Evolutionary conservation across 1,140 invertebrate species (phyloP).

Genomic region (Zaprionus capensis): DNA sequence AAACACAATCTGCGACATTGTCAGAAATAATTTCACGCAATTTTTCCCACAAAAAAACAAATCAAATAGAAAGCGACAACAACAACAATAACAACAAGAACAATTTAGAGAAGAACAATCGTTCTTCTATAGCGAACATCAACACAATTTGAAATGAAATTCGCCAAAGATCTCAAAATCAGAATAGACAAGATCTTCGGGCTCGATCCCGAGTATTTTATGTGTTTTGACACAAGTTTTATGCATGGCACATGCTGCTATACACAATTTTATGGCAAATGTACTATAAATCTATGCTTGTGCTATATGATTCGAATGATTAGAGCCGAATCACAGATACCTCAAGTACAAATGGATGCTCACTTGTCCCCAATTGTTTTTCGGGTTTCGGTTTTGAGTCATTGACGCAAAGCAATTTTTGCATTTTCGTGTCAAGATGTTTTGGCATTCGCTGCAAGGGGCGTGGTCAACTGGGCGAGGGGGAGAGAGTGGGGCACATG

Average conservation of each 20-base stretch:
- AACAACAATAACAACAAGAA: conserved; percentile 12
- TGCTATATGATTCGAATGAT: conserved; percentile 19
- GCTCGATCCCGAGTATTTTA: conserved; percentile 27
- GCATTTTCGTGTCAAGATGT: conserved; percentile 80
- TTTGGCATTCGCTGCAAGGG: conserved; percentile 56
- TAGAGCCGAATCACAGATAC: conserved; percentile 30
- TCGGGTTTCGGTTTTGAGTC: conserved; percentile 68
- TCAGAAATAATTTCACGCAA: conserved; percentile 63
- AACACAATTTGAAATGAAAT: conserved; percentile 51
- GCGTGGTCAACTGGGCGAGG: background rate
- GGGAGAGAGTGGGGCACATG: conserved; percentile 8
- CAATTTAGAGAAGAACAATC: conserved; percentile 12
- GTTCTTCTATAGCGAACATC: conserved; percentile 41
- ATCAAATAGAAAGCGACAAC: conserved; percentile 34
- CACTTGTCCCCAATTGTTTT: conserved; percentile 43
- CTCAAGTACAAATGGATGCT: conserved; percentile 29
- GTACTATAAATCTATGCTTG: conserved; percentile 15
- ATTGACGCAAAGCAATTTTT: conserved; percentile 82
- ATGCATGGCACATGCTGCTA: conserved; percentile 8
- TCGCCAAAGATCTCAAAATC: conserved; percentile 40
- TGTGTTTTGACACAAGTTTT: conserved; percentile 33
- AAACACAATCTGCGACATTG: conserved; percentile 80
- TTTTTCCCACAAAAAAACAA: conserved; percentile 30
- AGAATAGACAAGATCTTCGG: conserved; percentile 27
- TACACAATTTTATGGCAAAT: conserved; percentile 6